Conservation (phyloP, 2,888 invertebrate genomes). For the Frankliniella fusca region DNA sequence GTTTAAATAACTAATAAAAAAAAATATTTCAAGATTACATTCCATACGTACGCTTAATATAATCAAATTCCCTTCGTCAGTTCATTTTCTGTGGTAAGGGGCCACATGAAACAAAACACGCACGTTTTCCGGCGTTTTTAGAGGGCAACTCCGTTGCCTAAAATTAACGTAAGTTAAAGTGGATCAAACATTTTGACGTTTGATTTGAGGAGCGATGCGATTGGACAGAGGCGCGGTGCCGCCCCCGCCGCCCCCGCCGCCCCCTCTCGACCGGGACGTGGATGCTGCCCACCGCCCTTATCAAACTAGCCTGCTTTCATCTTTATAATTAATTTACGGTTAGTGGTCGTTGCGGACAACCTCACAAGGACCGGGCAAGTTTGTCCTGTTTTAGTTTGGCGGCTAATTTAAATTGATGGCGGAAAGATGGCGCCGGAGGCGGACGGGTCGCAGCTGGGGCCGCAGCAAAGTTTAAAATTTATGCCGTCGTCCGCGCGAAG, state of each 20-base stretch:
- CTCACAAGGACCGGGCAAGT: conserved; percentile 20
- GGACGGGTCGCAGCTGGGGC: background rate
- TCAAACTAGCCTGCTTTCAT: conserved; percentile 16
- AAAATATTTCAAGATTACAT: no score
- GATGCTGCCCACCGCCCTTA: background rate
- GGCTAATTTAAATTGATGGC: conserved; percentile 25
- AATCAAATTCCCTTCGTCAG: no score
- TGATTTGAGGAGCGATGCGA: no score
- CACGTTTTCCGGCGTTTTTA: no score
- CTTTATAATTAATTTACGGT: conserved; percentile 23
- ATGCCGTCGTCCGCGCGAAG: background rate
- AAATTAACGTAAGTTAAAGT: background rate
- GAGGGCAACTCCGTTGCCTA: no score
- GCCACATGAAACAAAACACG: no score
- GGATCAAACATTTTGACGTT: background rate
- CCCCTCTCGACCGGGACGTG: no score
- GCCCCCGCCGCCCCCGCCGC: background rate
- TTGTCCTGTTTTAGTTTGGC: conserved; percentile 19
- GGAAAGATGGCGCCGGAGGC: background rate
- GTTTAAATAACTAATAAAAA: no score
- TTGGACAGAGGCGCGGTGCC: background rate
- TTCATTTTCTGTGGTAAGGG: no score
- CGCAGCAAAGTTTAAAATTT: background rate
- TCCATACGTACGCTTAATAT: no score
- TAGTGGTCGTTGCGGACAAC: conserved; percentile 14